Evolutionary conservation across 1,140 invertebrate genomes (phyloP).

Genomic region (Zaprionus davidi): DNA sequence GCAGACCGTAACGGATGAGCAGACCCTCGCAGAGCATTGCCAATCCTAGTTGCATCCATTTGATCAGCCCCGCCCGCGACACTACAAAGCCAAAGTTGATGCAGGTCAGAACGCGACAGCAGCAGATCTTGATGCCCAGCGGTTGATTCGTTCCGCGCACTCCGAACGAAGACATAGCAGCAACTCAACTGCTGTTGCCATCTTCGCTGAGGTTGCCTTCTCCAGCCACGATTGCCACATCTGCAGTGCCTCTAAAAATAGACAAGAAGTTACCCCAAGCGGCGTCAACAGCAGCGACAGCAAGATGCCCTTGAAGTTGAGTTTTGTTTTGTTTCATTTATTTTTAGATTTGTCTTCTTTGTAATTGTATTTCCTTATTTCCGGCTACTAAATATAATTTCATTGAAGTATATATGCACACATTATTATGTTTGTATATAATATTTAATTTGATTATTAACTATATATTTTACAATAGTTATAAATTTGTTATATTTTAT

Average conservation of each 20-base stretch:
- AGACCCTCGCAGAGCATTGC: constrained; percentile 91
- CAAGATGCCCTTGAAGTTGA: not conserved
- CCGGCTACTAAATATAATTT: too few relatives aligned
- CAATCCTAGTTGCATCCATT: constrained; percentile 90
- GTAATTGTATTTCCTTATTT: not conserved
- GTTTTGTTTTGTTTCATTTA: not conserved
- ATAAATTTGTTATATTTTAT: too few relatives aligned
- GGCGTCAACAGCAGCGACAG: constrained; percentile 1
- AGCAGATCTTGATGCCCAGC: constrained; percentile 88
- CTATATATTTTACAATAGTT: too few relatives aligned
- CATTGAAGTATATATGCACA: too few relatives aligned
- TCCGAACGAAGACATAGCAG: constrained; percentile 69
- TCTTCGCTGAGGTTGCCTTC: not conserved
- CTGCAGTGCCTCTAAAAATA: constrained; percentile 44
- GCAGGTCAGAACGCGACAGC: constrained; percentile 91
- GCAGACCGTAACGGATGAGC: constrained; percentile 89
- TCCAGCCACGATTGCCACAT: not conserved
- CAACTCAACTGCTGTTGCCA: not conserved
- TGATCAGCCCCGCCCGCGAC: constrained; percentile 89
- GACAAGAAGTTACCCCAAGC: constrained; percentile 23
- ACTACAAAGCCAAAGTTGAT: constrained; percentile 90
- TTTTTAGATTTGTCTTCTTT: not conserved
- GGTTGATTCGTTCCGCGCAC: constrained; percentile 73
- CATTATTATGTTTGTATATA: too few relatives aligned
- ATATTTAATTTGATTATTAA: too few relatives aligned